Percentiles rank a stretch among this genome's conserved stretches.
Conservation (phyloP, 2,113 vertebrate species). For the Brachypteracias leptosomus region DNA sequence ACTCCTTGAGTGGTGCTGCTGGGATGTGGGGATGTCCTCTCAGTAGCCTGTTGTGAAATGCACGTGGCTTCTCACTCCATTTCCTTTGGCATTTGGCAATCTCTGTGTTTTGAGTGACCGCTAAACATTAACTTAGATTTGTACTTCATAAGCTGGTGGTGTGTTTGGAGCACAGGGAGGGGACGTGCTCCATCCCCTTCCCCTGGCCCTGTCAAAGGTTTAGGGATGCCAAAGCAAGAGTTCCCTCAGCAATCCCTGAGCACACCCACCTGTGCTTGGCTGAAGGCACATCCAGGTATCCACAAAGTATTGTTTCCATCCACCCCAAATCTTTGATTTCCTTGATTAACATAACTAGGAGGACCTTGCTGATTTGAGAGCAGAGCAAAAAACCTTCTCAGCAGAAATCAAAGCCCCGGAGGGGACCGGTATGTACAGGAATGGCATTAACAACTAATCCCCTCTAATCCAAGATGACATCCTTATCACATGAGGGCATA, state of each 20-base stretch:
- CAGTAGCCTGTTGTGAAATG: not conserved
- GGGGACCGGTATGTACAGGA: constrained; percentile 54
- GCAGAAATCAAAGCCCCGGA: constrained; percentile 32
- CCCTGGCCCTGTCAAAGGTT: not conserved
- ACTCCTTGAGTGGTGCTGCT: rapidly evolving
- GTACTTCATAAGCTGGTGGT: not conserved
- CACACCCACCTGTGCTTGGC: not conserved
- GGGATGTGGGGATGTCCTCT: not conserved
- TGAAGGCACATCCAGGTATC: not conserved
- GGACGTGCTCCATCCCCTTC: not conserved
- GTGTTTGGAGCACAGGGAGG: not conserved
- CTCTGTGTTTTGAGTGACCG: rapidly evolving
- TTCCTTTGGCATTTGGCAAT: not conserved
- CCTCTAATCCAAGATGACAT: constrained; percentile 63
- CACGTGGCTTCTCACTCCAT: not conserved
- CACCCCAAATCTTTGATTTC: not conserved
- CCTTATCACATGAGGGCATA: constrained; percentile 43
- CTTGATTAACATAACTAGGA: not conserved
- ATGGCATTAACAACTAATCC: constrained; percentile 65
- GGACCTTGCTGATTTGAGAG: not conserved
- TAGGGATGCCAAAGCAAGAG: not conserved
- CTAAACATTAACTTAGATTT: constrained; percentile 46
- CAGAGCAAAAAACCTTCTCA: constrained; percentile 17
- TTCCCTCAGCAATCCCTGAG: not conserved
- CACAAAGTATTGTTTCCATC: not conserved